Evolutionary conservation across 2,113 vertebrate species (phyloP), one percentile per base, ranked within the genome.

Genomic region (Thamnaconus septentrionalis): DNA sequence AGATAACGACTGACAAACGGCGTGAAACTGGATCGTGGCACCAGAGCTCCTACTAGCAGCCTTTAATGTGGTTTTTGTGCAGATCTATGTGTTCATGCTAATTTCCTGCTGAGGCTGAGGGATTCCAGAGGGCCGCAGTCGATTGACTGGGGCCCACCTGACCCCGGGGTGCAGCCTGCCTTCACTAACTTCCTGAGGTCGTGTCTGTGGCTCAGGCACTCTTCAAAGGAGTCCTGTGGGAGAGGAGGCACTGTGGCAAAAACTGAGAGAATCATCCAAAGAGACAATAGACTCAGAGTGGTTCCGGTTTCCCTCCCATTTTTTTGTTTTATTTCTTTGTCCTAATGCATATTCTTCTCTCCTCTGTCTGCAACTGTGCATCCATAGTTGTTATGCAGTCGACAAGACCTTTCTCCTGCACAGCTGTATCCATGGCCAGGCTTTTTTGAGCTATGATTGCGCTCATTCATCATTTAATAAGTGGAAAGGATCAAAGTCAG

Each of bases 1-100:
- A 73, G 78, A 72, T 68, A 79, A 65, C 63, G 70, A 53, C 51
- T 63, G 71, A 71, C 61, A 69, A 78, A 83, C 73, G 73, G 70
- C 73, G 40, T 59, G 82, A 73, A 75, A 61, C 57, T 59, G 59
- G 67, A 75, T 61, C 59, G 66, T 59, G 55, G 79, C 71, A 66
- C 58, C 60, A 69, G 10, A 57, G 41, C 10, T 47, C 6, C 54
- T 53, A 42, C 65, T 66, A 67, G 45, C 65, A 75, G 71, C 9
- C 59, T 69, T 47, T 7, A 61, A 48, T 53, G 44, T 68, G 64
- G 65, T 44, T 31, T 59, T 46, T 53, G 60, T 42, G 7, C 41
- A 61, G 56, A 58, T 66, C 53, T 60, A 50, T 75, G 67, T 54
- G 63, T 70, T 73, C 53, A 66, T 63, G 59, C 64, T 70, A 44